Evolutionary conservation across 2,888 invertebrate genomes (phyloP).

Genomic region (Conomelus anceps): DNA sequence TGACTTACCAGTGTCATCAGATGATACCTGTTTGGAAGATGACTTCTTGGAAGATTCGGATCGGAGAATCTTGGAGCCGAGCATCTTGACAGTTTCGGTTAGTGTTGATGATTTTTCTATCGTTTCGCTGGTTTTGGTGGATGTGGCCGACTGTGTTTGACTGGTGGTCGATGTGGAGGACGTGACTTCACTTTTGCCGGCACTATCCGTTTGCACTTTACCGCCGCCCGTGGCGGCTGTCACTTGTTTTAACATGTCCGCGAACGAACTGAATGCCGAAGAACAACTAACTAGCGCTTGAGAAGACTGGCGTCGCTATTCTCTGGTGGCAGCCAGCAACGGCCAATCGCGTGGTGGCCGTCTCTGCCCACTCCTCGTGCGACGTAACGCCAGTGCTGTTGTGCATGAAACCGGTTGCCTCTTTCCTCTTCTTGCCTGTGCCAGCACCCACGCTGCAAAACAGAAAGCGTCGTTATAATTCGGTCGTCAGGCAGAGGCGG

Average conservation of each 20-base stretch:
- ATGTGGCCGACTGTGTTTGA: not conserved
- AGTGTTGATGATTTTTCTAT: not conserved
- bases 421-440: not conserved
- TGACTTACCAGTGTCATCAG: not conserved
- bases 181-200: not conserved
- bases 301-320: not conserved
- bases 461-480: not conserved
- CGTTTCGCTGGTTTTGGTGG: not conserved
- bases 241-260: not conserved
- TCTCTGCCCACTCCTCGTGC: slow-evolving; percentile 5
- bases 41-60: not conserved
- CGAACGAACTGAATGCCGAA: not conserved
- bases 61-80: not conserved
- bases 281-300: not conserved
- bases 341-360: not conserved
- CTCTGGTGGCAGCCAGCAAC: not conserved
- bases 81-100: not conserved
- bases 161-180: not conserved
- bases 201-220: not conserved
- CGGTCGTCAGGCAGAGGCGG: too few relatives aligned
- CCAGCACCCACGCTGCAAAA: slow-evolving; percentile 9
- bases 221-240: not conserved
- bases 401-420: slow-evolving; percentile 2
- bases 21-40: not conserved
- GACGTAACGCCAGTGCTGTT: slow-evolving; percentile 4